Evolutionary conservation across 2,113 vertebrate species (phyloP).

Genomic region (Cyanoramphus novaezelandiae): DNA sequence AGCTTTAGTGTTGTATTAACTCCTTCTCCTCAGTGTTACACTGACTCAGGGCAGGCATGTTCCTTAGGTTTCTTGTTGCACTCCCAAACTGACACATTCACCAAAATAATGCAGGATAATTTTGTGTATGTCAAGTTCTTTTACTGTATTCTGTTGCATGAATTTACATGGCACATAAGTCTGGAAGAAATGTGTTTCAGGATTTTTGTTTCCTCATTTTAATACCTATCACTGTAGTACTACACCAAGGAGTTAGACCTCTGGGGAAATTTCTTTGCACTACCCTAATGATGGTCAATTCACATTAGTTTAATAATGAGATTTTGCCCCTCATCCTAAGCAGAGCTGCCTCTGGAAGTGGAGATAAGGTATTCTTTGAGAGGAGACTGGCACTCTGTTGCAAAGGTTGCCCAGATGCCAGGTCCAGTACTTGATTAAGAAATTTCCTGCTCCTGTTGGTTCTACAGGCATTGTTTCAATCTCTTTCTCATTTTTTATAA

Average conservation of each 20-base stretch:
- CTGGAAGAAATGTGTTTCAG: not conserved
- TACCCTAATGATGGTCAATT: not conserved
- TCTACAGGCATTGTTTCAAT: not conserved
- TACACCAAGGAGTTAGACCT: not conserved
- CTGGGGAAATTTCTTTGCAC: not conserved
- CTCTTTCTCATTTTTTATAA: not conserved
- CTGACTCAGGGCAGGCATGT: not conserved
- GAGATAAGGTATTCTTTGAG: not conserved
- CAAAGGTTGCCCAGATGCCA: not conserved
- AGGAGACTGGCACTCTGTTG: not conserved
- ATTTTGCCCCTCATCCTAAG: not conserved
- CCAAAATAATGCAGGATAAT: not conserved
- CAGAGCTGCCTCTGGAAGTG: not conserved
- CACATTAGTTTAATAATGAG: not conserved
- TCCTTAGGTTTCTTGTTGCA: not conserved
- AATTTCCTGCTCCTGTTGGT: not conserved
- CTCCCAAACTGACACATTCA: not conserved
- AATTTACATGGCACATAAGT: not conserved
- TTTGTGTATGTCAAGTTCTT: not conserved
- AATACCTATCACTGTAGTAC: not conserved
- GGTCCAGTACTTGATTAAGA: rapidly evolving
- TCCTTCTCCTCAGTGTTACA: not conserved
- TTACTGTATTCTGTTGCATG: not conserved
- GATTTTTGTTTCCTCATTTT: not conserved
- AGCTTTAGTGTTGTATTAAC: not conserved